Evolutionary conservation across 2,888 invertebrate species (phyloP).

Genomic region (Pseudoips prasinana): DNA sequence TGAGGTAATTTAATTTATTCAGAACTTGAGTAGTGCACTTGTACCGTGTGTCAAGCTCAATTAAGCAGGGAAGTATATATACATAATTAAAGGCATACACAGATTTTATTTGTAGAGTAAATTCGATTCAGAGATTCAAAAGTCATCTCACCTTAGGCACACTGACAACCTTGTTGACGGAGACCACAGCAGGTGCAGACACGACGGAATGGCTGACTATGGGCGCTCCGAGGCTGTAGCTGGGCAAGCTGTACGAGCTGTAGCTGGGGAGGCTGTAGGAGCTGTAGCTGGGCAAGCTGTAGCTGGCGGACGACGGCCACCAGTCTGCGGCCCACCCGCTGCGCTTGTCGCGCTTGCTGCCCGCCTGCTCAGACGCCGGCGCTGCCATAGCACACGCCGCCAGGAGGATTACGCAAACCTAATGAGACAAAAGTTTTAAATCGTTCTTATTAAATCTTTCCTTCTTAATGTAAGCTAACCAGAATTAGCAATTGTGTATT

Average conservation of each 20-base stretch:
- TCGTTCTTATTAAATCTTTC: no score
- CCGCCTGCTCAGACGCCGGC: slow-evolving; percentile 3
- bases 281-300: background rate
- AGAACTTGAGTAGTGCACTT: no score
- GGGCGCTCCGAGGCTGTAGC: slow-evolving; percentile 16
- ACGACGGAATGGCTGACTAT: slow-evolving; percentile 19
- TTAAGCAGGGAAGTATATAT: no score
- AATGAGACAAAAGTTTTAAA: no score
- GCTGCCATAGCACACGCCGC: slow-evolving; percentile 29
- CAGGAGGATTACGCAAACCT: slow-evolving; percentile 43
- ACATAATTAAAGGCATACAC: no score
- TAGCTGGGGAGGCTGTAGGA: slow-evolving; percentile 17
- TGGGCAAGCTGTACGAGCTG: slow-evolving; percentile 13
- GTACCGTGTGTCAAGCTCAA: no score
- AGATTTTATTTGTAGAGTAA: no score
- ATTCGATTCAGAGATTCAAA: no score
- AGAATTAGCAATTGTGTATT: no score
- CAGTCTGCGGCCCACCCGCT: slow-evolving; percentile 18
- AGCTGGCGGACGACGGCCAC: slow-evolving; percentile 7
- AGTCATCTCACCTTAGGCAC: slow-evolving; percentile 46
- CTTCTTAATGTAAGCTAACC: no score
- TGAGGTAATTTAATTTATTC: no score
- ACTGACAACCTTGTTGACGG: slow-evolving; percentile 46
- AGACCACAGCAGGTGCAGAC: slow-evolving; percentile 35
- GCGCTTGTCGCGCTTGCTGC: slow-evolving; percentile 45